Evolutionary conservation across 2,888 invertebrate species (phyloP), one percentile per base, ranked within the genome.

Genomic region (Oligia strigilis): DNA sequence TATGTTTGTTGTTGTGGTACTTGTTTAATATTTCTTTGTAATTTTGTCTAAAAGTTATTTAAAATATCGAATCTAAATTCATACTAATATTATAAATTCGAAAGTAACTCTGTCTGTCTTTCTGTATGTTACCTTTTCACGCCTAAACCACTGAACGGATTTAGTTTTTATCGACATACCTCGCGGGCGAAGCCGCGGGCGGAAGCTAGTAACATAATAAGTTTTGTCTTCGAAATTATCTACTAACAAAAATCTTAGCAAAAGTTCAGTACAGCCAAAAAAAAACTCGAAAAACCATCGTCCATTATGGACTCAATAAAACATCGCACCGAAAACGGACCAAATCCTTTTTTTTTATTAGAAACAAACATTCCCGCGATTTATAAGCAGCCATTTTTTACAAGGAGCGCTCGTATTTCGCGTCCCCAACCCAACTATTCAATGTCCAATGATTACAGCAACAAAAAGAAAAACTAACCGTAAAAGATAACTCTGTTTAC

Each of bases 401-500:
- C 75, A 80, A 72, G 75, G 52, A 77, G 17, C 77, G 80, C 72
- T 72, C 84, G 89, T 88, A 83, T 83, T 80, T 88, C 84, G 81
- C 73, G 65, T 84, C 79, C 82, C 81, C 55, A 75, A 77, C 84
- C 86, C 90, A 83, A 90, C 87, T 84, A 88, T 85, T 85, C 88
- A 88, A 90, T 85, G 89, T 87, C 88, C 85, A 85, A 85, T 85
- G 88, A 87, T 85, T 87, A 87, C 85, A 87, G 85, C 77, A 77
- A 85, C 85, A 85, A 84, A 90, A 89, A 86, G 87, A 83, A 88
- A 89, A 90, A 87, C 89, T 87, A 87, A 83, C 84, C 87, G 78
- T 85, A 83, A 84, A 89, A 89, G 89, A 89, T 89, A 89, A 88
- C 90, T 90, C 77, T 89, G 89, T 90, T 89, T 89, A 90, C 89